Conservation (phyloP, 2,797 vertebrate genomes). For the Lycodopsis pacificus region DNA sequence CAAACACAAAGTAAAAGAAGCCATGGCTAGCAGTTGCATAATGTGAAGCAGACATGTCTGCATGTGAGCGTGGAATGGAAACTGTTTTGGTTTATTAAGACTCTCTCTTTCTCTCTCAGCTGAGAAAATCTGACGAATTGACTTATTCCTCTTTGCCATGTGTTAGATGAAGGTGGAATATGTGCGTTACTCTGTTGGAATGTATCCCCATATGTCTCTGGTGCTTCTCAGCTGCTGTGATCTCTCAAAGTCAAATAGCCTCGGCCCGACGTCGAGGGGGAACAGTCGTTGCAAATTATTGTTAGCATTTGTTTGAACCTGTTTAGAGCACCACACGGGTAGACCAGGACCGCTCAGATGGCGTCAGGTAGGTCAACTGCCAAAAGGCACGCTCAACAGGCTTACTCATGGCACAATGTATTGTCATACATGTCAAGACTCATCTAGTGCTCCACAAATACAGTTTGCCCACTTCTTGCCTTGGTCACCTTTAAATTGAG, state of each 20-base stretch:
- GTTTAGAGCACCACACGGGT: background rate
- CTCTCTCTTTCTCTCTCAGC: slow-evolving; percentile 39
- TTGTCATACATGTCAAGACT: slow-evolving; percentile 14
- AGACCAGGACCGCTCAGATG: slow-evolving; percentile 7
- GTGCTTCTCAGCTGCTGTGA: slow-evolving; percentile 48
- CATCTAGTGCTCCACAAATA: slow-evolving; percentile 21
- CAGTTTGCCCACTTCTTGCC: background rate
- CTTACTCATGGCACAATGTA: background rate
- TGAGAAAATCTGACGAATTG: slow-evolving; percentile 54
- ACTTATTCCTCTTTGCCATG: slow-evolving; percentile 60
- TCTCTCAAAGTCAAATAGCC: slow-evolving; percentile 46
- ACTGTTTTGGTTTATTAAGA: slow-evolving; percentile 45
- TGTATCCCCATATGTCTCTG: slow-evolving; percentile 47
- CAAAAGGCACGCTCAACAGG: background rate
- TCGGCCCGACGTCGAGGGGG: background rate
- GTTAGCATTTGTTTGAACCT: slow-evolving; percentile 47
- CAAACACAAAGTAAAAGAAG: slow-evolving; percentile 48
- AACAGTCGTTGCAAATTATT: slow-evolving; percentile 45
- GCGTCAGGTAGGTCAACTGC: background rate
- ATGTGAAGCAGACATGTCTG: slow-evolving; percentile 59
- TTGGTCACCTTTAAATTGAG: background rate
- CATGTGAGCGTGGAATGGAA: slow-evolving; percentile 54
- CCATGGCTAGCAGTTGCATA: slow-evolving; percentile 49
- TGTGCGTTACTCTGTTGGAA: slow-evolving; percentile 68
- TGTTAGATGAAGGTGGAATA: slow-evolving; percentile 74